A percentile compares a stretch with the other conserved stretches of the same genome.
Conservation (phyloP, 2,888 invertebrate genomes). For the Rugalucina vietnamica region DNA sequence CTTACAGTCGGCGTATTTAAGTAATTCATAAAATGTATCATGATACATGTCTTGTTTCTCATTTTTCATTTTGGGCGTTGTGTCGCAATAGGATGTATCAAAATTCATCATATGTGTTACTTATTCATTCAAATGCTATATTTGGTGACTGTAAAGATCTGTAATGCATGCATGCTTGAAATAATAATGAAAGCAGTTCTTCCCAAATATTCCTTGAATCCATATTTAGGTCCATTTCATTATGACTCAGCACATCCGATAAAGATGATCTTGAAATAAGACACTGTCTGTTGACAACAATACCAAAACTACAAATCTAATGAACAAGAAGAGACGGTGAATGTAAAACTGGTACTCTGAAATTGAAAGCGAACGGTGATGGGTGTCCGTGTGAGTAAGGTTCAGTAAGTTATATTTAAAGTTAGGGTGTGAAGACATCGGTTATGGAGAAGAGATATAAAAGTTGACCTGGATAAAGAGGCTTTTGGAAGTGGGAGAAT, state of each 20-base stretch:
- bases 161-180: not conserved
- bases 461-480: too few species aligned
- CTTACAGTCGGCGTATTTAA: not conserved
- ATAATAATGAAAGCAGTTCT: not conserved
- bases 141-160: not conserved
- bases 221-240: not conserved
- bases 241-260: not conserved
- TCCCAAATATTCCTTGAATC: too few species aligned
- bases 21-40: not conserved
- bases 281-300: not conserved
- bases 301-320: too few species aligned
- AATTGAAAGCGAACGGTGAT: too few species aligned
- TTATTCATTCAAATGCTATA: not conserved
- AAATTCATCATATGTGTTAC: not conserved
- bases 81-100: not conserved
- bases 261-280: not conserved
- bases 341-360: too few species aligned
- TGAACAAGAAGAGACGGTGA: too few species aligned
- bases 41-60: not conserved
- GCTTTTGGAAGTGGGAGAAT: too few species aligned
- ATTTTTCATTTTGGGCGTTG: not conserved
- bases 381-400: too few species aligned
- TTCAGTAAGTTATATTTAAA: too few species aligned
- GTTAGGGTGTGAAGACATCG: too few species aligned
- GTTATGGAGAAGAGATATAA: too few species aligned